phyloP scores from a whole-genome alignment of 2,797 vertebrate genomes.

The Peromyscus attwateri region DNA sequence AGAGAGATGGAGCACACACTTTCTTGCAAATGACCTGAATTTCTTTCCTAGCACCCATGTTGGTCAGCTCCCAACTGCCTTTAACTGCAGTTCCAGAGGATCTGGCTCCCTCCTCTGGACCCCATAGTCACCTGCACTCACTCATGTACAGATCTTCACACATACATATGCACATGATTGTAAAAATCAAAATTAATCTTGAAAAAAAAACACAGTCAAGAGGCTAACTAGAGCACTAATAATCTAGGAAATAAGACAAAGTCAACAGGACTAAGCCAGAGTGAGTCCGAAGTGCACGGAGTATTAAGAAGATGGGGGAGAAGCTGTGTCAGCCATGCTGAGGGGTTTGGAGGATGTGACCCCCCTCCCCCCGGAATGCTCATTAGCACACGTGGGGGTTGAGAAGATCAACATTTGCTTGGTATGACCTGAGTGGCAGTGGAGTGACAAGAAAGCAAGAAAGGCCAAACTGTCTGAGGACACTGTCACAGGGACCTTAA shows the following conservation, averaged over 20 bases:
- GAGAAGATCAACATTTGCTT: not conserved
- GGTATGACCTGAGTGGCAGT: not conserved
- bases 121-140: not conserved
- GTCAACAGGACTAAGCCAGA: not conserved
- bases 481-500: not conserved
- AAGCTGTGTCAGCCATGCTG: not conserved
- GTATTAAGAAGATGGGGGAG: not conserved
- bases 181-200: not conserved
- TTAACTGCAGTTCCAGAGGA: not conserved
- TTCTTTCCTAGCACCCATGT: not conserved
- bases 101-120: not conserved
- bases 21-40: not conserved
- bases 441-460: not conserved
- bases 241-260: not conserved
- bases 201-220: not conserved
- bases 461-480: not conserved
- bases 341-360: not conserved
- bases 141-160: not conserved
- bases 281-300: not conserved
- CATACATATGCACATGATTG: not conserved
- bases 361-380: no score
- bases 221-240: not conserved
- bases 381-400: not conserved
- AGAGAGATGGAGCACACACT: not conserved
- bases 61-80: not conserved